Evolutionary conservation across 2,797 vertebrate genomes (phyloP).

Genomic region (Heliangelus exortis): DNA sequence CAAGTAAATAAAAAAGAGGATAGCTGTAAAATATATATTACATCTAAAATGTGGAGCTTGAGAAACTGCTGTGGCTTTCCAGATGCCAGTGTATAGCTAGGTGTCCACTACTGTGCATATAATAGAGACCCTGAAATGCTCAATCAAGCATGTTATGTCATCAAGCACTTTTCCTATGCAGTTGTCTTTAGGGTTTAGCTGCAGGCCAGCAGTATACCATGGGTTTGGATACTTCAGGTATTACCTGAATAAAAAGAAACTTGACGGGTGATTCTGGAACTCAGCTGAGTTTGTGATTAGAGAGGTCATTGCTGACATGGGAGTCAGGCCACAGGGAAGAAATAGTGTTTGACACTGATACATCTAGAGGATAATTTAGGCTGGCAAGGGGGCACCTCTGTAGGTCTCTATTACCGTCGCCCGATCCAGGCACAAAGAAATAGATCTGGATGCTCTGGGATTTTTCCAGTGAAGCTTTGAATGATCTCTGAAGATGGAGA

Average conservation of each 20-base stretch:
- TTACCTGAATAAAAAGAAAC: not conserved
- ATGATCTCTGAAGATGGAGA: not conserved
- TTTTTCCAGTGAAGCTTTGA: not conserved
- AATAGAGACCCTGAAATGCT: not conserved
- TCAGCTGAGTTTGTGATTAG: not conserved
- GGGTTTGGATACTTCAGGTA: not conserved
- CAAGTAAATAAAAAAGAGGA: not conserved
- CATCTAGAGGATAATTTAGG: not conserved
- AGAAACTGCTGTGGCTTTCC: not conserved
- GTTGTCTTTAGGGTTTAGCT: not conserved
- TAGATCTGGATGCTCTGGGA: not conserved
- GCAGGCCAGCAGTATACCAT: not conserved
- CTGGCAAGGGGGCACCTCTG: not conserved
- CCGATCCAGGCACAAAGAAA: not conserved
- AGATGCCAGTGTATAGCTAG: not conserved
- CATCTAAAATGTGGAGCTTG: not conserved
- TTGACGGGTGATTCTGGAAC: not conserved
- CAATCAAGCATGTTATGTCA: not conserved
- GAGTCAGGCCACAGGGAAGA: not conserved
- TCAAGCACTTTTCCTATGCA: not conserved
- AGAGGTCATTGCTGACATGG: not conserved
- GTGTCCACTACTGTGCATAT: not conserved
- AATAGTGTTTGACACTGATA: not conserved
- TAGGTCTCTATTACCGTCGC: not conserved
- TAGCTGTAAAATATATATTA: not conserved